Evolutionary conservation across 2,113 vertebrate species (phyloP).

Genomic region (Cephalopholis sonnerati): DNA sequence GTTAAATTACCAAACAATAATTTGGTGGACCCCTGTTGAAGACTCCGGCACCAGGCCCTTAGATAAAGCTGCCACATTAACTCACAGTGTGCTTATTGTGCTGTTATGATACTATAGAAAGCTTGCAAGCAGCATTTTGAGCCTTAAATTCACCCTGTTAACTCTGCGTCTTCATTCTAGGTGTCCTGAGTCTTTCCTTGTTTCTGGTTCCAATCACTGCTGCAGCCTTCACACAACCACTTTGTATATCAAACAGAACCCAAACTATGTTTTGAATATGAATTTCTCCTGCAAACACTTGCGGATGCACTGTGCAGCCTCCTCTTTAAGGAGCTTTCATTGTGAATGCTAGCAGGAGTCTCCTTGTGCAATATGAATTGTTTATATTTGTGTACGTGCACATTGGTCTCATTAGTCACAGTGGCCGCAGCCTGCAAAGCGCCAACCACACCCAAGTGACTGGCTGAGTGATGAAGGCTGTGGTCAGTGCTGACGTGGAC

Average conservation of each 20-base stretch:
- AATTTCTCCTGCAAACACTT: constrained; percentile 30
- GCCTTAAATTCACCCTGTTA: background rate
- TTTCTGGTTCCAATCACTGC: constrained; percentile 54
- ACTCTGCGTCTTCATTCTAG: constrained; percentile 7
- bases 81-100: background rate
- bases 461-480: constrained; percentile 49
- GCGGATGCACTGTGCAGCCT: background rate
- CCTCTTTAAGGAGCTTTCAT: background rate
- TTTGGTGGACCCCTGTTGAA: no score
- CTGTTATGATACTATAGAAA: background rate
- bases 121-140: background rate
- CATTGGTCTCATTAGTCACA: constrained; percentile 57
- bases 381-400: constrained; percentile 34
- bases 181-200: constrained; percentile 16
- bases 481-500: constrained; percentile 63
- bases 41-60: no score
- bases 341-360: background rate
- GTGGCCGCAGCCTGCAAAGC: constrained; percentile 37
- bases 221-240: constrained; percentile 41
- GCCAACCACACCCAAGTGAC: constrained; percentile 43
- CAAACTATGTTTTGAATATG: constrained; percentile 45
- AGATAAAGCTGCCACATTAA: no score
- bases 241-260: constrained; percentile 50
- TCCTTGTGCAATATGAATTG: background rate
- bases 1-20: no score